A percentile compares a stretch with the other conserved stretches of the same genome.
phyloP scores from a whole-genome alignment of 1,140 invertebrate genomes.

The Macrosteles quadrilineatus region DNA sequence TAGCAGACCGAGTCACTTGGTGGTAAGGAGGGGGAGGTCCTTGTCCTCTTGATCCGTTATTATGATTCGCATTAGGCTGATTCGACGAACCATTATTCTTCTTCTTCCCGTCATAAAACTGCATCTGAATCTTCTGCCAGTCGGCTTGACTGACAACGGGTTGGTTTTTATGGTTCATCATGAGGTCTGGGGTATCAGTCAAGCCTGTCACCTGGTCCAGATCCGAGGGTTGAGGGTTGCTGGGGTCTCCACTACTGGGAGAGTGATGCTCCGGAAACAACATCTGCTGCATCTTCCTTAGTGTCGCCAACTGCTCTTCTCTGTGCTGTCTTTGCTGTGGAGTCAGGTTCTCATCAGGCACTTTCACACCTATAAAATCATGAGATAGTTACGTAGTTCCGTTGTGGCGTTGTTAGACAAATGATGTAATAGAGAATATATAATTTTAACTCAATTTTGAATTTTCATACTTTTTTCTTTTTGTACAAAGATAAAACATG shows the following conservation, averaged over 20 bases:
- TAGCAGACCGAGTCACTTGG: conserved; percentile 77
- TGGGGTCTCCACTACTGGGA: conserved; percentile 49
- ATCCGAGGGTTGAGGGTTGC: conserved; percentile 35
- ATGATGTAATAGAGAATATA: too few species aligned
- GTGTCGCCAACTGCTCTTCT: conserved; percentile 87
- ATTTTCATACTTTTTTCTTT: not conserved
- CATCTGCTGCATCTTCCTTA: conserved; percentile 91
- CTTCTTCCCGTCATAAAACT: conserved; percentile 72
- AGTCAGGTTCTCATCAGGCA: conserved; percentile 95
- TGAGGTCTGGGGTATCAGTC: conserved; percentile 21
- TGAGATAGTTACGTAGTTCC: too few species aligned
- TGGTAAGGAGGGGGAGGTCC: conserved; percentile 87
- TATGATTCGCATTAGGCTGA: not conserved
- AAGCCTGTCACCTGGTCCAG: conserved; percentile 33
- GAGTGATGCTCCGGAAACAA: conserved; percentile 60
- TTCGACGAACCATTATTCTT: conserved; percentile 46
- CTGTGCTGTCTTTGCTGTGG: conserved; percentile 92
- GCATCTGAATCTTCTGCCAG: conserved; percentile 87
- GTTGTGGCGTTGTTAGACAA: too few species aligned
- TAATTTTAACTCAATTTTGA: not conserved
- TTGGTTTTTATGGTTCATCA: conserved; percentile 14
- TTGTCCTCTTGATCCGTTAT: conserved; percentile 52
- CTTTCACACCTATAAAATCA: conserved; percentile 70
- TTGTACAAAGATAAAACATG: too few species aligned
- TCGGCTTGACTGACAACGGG: conserved; percentile 62